phyloP scores from a whole-genome alignment of 2,888 invertebrate species.

The Dryomyza anilis region DNA sequence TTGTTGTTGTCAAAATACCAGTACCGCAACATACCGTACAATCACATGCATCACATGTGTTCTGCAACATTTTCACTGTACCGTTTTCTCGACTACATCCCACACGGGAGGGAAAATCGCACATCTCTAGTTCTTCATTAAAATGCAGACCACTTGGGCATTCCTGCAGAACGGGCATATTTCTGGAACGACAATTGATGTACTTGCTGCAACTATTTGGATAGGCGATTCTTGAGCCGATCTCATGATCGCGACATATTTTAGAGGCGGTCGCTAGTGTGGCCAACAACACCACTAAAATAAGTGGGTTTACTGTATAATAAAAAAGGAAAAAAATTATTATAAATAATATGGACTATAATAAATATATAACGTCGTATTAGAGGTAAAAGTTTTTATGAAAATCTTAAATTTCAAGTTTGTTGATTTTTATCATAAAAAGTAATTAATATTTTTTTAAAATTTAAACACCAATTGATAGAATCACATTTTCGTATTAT shows the following conservation, averaged over 20 bases:
- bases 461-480: too few species aligned
- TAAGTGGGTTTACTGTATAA: too few species aligned
- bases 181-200: slow-evolving; percentile 28
- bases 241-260: slow-evolving; percentile 26
- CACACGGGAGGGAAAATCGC: slow-evolving; percentile 34
- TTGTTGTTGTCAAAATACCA: too few species aligned
- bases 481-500: too few species aligned
- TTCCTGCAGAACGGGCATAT: slow-evolving; percentile 17
- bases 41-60: slow-evolving; percentile 34
- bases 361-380: too few species aligned
- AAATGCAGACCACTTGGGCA: slow-evolving; percentile 37
- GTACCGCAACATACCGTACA: slow-evolving; percentile 34
- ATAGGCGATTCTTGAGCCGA: slow-evolving; percentile 33
- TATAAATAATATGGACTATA: not conserved
- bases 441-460: too few species aligned
- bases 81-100: slow-evolving; percentile 17
- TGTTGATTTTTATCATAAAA: too few species aligned
- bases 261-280: slow-evolving; percentile 13
- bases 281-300: not conserved
- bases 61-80: not conserved
- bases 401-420: too few species aligned
- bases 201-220: slow-evolving; percentile 35
- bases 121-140: slow-evolving; percentile 34
- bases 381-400: too few species aligned
- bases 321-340: too few species aligned